Evolutionary conservation across 2,797 vertebrate species (phyloP), one percentile per base, ranked within the genome.

Genomic region (Dromococcyx pavoninus): DNA sequence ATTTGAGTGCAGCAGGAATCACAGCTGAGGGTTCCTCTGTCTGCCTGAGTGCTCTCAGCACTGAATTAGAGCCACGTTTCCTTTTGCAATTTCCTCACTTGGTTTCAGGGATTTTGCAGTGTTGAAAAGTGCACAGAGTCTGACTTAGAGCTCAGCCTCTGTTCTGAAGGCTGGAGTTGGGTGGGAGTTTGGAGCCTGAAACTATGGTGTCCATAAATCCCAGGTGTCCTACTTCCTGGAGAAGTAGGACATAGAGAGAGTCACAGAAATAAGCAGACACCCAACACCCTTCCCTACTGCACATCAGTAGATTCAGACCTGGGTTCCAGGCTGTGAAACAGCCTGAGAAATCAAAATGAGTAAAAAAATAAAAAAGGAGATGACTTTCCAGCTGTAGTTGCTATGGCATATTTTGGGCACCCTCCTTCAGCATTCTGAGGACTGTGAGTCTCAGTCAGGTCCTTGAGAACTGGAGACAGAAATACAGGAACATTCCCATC

Each of bases 381-480:
- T 4, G 0, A 8, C 69, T 92, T 92, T 94, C 76, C 79, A 93
- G 88, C 88, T 95, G 82, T 75, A 43, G 89, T 95, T 89, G 41
- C 87, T 80, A 39, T 74, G 53, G 78, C 72, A 89, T 84, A 89
- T 93, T 92, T 95, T 75, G 82, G 76, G 93, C 73, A 71, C 58
- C 78, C 41, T 80, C 46, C 70, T 88, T 74, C 86, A 48, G 73
- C 61, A 19, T 61, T 48, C 61, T 32, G 65, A 89, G 54, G 22
- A 1, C 73, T 84, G 72, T 4, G 44, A 89, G 83, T 66, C 89
- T 89, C 86, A 71, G 65, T 61, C 79, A 46, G 66, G 73, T 88
- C 90, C 79, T 83, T 27, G 62, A 51, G 66, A 95, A 86, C 76
- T 91, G 86, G 85, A 90, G 91, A 89, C 81, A 96, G 91, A 87